Percentiles rank a stretch among this genome's conserved stretches.
Evolutionary conservation across 2,888 invertebrate species (phyloP).

Genomic region (Cheilosia variabilis): DNA sequence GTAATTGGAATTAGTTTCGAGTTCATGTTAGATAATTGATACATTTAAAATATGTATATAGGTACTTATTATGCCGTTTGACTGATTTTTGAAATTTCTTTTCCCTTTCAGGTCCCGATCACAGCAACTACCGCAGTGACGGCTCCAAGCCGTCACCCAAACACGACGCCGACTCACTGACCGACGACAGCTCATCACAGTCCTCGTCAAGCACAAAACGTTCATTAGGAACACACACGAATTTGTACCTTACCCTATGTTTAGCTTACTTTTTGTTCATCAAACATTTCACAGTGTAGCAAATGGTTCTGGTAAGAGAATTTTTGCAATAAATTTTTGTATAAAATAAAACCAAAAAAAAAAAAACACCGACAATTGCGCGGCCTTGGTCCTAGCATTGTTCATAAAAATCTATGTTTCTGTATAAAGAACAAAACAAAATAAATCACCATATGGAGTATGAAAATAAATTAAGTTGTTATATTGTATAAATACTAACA

Average conservation of each 20-base stretch:
- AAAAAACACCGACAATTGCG: not conserved
- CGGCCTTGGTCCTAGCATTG: not conserved
- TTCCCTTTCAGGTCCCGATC: slow-evolving; percentile 79
- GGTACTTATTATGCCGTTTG: not conserved
- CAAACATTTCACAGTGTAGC: slow-evolving; percentile 59
- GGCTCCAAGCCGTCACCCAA: slow-evolving; percentile 78
- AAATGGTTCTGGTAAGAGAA: slow-evolving; percentile 15
- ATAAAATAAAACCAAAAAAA: slow-evolving; percentile 24
- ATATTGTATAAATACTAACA: slow-evolving; percentile 44
- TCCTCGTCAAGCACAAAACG: slow-evolving; percentile 66
- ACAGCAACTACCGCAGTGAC: slow-evolving; percentile 81
- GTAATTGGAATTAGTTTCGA: slow-evolving; percentile 34
- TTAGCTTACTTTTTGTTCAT: slow-evolving; percentile 41
- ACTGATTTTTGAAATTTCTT: slow-evolving; percentile 1
- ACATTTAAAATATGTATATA: not conserved
- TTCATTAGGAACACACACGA: slow-evolving; percentile 58
- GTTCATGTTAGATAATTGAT: slow-evolving; percentile 31
- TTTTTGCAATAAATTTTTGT: slow-evolving; percentile 55
- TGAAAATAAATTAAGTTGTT: slow-evolving; percentile 32
- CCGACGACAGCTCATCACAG: slow-evolving; percentile 78
- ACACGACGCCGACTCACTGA: slow-evolving; percentile 82
- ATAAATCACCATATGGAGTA: not conserved
- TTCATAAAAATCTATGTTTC: slow-evolving; percentile 28
- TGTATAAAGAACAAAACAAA: slow-evolving; percentile 41
- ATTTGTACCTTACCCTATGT: slow-evolving; percentile 67